Evolutionary conservation across 2,113 vertebrate genomes (phyloP).

Genomic region (Rhea pennata): DNA sequence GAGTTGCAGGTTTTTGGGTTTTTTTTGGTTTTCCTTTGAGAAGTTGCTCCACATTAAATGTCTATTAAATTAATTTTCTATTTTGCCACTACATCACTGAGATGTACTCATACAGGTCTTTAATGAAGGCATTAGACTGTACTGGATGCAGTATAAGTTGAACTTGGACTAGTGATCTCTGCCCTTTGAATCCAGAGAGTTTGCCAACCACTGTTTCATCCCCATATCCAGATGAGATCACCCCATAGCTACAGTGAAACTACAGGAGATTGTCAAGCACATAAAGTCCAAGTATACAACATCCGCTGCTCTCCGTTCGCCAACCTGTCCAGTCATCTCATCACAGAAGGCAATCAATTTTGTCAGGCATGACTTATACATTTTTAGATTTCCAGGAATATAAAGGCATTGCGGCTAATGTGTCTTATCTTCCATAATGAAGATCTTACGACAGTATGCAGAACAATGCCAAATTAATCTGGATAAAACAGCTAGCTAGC

Average conservation of each 20-base stretch:
- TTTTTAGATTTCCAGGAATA: background rate
- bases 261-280: background rate
- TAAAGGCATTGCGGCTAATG: background rate
- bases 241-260: no score
- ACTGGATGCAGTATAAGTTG: no score
- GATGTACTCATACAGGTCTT: no score
- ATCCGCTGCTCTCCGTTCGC: background rate
- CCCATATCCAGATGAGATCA: background rate
- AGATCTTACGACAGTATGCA: background rate
- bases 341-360: background rate
- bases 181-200: background rate
- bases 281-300: background rate
- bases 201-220: background rate
- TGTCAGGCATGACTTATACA: background rate
- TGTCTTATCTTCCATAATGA: background rate
- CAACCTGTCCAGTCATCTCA: background rate
- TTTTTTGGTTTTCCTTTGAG: background rate
- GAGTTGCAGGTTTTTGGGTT: no score
- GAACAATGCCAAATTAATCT: background rate
- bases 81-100: background rate
- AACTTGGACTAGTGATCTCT: background rate
- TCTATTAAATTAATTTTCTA: no score
- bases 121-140: no score
- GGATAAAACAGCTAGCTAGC: background rate
- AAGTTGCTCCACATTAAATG: background rate